Evolutionary conservation across 2,113 vertebrate genomes (phyloP), one percentile per base, ranked within the genome.

Genomic region (Ammodytes dubius): DNA sequence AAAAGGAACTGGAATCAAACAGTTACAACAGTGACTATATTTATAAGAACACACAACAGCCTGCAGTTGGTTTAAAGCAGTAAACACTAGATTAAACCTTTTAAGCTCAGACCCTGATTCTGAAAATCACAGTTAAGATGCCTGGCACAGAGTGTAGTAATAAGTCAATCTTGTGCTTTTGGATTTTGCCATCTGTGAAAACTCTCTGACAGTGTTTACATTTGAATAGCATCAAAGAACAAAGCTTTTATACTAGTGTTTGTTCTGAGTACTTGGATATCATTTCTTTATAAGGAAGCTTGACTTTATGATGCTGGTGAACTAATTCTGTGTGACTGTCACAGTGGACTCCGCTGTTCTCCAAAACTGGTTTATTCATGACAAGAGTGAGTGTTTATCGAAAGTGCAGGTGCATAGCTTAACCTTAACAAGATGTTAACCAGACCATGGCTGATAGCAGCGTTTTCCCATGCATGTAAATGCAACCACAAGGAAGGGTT

Each of bases 181-280:
- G 64, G 59, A 79, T 74, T 72, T 72, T 63, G 7, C 54, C 76
- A 77, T 74, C 74, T 77, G 74, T 79, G 74, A 13, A 76, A 86
- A 79, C 59, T 59, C 19, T 53, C 0, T 54, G 37, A 52, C 43
- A 52, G 17, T 66, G 60, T 81, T 60, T 61, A 49, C 39, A 37
- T 63, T 61, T 60, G 27, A 2, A 69, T 74, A 74, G 67, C 56
- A 74, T 12, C 11, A 52, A 40, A 65, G 61, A 53, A 57, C 56
- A 50, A 39, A 53, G n/a, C 47, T 15, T 7, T 0, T 15, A 27
- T 27, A 27, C 3, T 4, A 45, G 52, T 59, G 37, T 50, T 69
- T 64, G 46, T 75, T 52, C 11, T 45, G 12, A 19, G 17, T 56
- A 6, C 35, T 47, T 19, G 11, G 0, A n/a, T 14, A 27, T 17